A percentile compares a stretch with the other conserved stretches of the same genome.
These are phyloP conservation scores for Anhinga rufa DNA, from an alignment of 2,113 vertebrate species.

Conservation along the genomic window DNA sequence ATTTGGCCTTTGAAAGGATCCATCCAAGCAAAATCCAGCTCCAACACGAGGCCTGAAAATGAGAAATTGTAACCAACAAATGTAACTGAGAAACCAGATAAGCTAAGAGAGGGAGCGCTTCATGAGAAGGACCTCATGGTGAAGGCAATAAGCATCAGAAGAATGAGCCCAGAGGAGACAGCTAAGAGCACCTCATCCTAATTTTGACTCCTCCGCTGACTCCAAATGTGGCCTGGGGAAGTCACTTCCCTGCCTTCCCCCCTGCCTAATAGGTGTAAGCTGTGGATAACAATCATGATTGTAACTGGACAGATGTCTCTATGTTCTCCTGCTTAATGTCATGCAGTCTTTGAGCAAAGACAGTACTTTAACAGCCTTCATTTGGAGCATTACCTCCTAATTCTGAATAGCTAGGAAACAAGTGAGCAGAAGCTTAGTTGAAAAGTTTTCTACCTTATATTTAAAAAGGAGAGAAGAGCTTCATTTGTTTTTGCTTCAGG, in stretches of 20 bases:
- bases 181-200: not conserved
- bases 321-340: not conserved
- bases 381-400: not conserved
- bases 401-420: not conserved
- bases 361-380: not conserved
- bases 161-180: not conserved
- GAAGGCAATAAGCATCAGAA: not conserved
- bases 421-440: not conserved
- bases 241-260: not conserved
- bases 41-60: not conserved
- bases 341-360: not conserved
- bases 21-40: not conserved
- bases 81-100: not conserved
- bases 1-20: not conserved
- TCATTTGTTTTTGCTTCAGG: constrained; percentile 58
- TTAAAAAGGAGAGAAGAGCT: constrained; percentile 23
- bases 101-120: not conserved
- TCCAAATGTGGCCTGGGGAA: not conserved
- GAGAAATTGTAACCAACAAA: not conserved
- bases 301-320: not conserved
- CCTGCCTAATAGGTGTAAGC: not conserved
- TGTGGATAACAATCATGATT: not conserved
- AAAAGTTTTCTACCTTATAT: not conserved
- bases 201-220: not conserved
- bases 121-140: not conserved